Evolutionary conservation across 2,113 vertebrate genomes (phyloP).

Genomic region (Pedionomus torquatus): DNA sequence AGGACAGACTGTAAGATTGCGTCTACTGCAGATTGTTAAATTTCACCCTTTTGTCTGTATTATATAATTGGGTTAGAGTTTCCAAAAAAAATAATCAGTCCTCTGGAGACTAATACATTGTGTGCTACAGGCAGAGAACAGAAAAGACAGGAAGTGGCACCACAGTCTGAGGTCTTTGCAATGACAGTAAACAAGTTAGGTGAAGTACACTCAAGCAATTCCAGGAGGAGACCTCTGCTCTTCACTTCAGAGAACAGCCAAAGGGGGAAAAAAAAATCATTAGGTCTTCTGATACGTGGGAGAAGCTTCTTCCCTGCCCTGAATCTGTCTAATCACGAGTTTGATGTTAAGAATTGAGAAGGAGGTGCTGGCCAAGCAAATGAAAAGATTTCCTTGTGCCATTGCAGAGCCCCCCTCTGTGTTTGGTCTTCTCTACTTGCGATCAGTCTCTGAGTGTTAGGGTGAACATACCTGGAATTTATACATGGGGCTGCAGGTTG

Average conservation of each 20-base stretch:
- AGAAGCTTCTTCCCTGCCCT: background rate
- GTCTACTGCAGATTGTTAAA: background rate
- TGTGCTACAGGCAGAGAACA: background rate
- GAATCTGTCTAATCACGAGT: background rate
- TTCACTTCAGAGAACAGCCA: background rate
- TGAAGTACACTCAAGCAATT: background rate
- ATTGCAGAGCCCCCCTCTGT: background rate
- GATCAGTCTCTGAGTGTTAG: background rate
- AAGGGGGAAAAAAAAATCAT: background rate
- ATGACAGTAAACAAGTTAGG: background rate
- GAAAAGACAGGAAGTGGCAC: background rate
- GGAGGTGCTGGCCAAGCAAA: background rate
- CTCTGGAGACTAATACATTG: background rate
- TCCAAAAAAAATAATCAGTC: background rate
- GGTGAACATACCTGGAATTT: background rate
- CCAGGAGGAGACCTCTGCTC: background rate
- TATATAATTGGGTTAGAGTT: background rate
- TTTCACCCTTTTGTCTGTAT: background rate
- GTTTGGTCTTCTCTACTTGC: background rate
- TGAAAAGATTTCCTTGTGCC: background rate
- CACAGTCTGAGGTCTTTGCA: background rate
- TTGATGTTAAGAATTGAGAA: background rate
- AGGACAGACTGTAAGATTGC: background rate
- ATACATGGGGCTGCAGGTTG: background rate
- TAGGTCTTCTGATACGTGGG: background rate